phyloP scores from a whole-genome alignment of 2,113 vertebrate species.

The Ploceus nigricollis region DNA sequence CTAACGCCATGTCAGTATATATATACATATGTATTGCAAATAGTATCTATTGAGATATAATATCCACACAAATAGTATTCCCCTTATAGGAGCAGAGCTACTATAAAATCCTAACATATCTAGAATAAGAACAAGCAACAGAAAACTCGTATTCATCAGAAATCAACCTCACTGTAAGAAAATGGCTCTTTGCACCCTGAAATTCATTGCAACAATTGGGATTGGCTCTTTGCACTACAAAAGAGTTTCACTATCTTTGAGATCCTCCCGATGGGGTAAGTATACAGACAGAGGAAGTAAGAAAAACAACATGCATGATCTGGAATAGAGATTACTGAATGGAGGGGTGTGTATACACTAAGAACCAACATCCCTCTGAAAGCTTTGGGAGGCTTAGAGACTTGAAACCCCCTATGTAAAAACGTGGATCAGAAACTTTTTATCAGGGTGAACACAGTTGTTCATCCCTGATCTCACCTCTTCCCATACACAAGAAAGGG shows the following conservation, averaged over 20 bases:
- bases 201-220: neutral
- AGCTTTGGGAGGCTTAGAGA: neutral
- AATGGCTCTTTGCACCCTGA: neutral
- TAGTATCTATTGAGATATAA: neutral
- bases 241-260: neutral
- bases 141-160: neutral
- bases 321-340: slow-evolving; percentile 41
- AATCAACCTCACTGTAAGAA: neutral
- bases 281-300: slow-evolving; percentile 14
- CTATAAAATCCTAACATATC: neutral
- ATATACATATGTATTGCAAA: neutral
- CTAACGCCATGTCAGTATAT: neutral
- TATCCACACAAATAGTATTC: neutral
- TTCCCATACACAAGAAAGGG: neutral
- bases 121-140: neutral
- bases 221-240: neutral
- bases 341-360: neutral
- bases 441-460: neutral
- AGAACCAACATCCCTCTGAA: neutral
- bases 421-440: neutral
- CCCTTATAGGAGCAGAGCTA: neutral
- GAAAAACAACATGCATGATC: neutral
- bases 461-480: neutral
- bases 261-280: neutral
- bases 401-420: neutral